These are phyloP conservation scores for Uloborus plumipes DNA, from an alignment of 2,888 invertebrate species.

Conservation along the genomic window DNA sequence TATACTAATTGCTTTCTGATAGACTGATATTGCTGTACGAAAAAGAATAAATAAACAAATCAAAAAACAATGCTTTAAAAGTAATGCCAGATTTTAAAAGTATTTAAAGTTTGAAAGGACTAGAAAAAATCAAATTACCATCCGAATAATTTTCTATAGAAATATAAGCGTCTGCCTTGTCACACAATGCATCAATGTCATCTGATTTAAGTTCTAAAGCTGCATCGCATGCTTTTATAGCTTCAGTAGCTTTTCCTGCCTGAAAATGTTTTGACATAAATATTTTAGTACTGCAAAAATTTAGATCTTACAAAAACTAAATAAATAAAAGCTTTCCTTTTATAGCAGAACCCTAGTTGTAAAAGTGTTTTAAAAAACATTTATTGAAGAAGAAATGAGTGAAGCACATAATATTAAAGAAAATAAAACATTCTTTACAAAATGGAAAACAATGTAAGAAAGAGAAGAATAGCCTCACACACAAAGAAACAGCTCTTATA, in stretches of 20 bases:
- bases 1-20: constrained; percentile 85
- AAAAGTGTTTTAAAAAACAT: too few relatives aligned
- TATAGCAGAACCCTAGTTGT: too few relatives aligned
- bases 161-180: constrained; percentile 92
- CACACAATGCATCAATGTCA: constrained; percentile 84
- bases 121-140: constrained; percentile 71
- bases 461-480: too few relatives aligned
- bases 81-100: background rate
- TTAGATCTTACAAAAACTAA: background rate
- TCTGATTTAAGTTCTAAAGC: constrained; percentile 80
- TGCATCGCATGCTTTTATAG: constrained; percentile 82
- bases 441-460: too few relatives aligned
- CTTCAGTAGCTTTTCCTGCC: constrained; percentile 81
- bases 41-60: constrained; percentile 8
- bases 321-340: too few relatives aligned
- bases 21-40: constrained; percentile 85
- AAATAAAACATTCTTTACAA: too few relatives aligned
- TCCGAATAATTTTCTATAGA: constrained; percentile 92
- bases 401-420: too few relatives aligned
- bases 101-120: background rate
- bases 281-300: background rate
- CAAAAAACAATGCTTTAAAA: background rate
- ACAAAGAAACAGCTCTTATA: too few relatives aligned
- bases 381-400: too few relatives aligned
- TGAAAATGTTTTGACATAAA: constrained; percentile 71